Evolutionary conservation across 2,113 vertebrate species (phyloP).

Genomic region (Phainopepla nitens): DNA sequence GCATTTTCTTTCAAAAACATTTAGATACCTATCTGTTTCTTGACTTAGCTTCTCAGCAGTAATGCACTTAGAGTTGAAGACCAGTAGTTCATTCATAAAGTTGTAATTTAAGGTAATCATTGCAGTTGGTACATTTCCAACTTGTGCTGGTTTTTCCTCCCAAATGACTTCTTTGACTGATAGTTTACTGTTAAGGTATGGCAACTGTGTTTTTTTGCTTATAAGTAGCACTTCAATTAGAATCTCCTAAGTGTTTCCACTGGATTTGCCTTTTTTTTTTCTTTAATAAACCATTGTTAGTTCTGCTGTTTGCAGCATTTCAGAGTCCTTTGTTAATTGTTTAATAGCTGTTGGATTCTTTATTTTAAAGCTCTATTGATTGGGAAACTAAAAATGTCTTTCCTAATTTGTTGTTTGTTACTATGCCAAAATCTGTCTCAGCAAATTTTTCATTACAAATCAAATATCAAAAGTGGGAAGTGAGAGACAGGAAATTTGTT

Average conservation of each 20-base stretch:
- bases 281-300: background rate
- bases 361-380: background rate
- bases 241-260: background rate
- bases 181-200: background rate
- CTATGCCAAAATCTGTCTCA: background rate
- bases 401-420: background rate
- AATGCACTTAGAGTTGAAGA: background rate
- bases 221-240: background rate
- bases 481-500: background rate
- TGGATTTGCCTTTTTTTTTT: background rate
- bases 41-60: background rate
- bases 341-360: background rate
- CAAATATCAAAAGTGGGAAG: background rate
- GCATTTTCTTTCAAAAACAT: background rate
- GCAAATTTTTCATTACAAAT: background rate
- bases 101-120: background rate
- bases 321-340: background rate
- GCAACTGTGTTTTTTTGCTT: background rate
- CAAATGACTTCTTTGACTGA: background rate
- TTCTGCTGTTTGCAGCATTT: background rate
- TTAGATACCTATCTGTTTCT: background rate
- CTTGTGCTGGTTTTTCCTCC: background rate
- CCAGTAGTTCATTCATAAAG: background rate
- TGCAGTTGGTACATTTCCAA: background rate
- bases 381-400: background rate